Percentiles rank a stretch among this genome's conserved stretches.
phyloP scores from a whole-genome alignment of 1,140 invertebrate genomes.

The Saccostrea glomerata region DNA sequence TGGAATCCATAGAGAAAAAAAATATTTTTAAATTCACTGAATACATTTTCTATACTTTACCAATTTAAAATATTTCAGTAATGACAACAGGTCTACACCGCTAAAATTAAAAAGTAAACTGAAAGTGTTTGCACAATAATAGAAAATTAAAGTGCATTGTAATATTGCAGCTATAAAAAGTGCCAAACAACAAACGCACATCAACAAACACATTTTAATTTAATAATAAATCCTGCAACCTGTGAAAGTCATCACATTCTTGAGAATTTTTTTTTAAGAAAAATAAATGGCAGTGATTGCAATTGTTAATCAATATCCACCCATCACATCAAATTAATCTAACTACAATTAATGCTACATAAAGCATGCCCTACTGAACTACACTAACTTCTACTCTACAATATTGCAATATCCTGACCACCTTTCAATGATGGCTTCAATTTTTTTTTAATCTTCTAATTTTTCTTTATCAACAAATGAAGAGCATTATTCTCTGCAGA shows the following conservation, averaged over 20 bases:
- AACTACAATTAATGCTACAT: background rate
- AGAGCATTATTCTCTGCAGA: too few species aligned
- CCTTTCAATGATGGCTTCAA: background rate
- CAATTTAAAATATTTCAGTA: constrained; percentile 16
- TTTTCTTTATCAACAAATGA: background rate
- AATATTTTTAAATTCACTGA: background rate
- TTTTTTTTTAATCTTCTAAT: background rate
- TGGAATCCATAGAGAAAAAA: too few species aligned
- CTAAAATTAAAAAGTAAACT: constrained; percentile 6
- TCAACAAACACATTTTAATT: too few species aligned
- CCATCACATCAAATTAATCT: background rate
- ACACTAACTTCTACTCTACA: background rate
- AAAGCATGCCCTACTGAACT: background rate
- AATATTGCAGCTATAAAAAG: too few species aligned
- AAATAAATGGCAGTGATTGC: too few species aligned
- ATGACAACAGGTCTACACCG: background rate
- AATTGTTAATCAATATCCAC: too few species aligned
- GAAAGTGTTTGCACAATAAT: too few species aligned
- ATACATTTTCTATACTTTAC: background rate
- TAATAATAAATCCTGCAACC: too few species aligned
- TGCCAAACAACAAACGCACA: too few species aligned
- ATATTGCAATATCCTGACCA: background rate
- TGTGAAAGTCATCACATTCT: too few species aligned
- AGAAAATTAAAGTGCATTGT: too few species aligned
- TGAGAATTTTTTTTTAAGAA: too few species aligned